Evolutionary conservation across 53 echinoderm and acorn worm species (phyloP).

Genomic region (Crossaster papposus): DNA sequence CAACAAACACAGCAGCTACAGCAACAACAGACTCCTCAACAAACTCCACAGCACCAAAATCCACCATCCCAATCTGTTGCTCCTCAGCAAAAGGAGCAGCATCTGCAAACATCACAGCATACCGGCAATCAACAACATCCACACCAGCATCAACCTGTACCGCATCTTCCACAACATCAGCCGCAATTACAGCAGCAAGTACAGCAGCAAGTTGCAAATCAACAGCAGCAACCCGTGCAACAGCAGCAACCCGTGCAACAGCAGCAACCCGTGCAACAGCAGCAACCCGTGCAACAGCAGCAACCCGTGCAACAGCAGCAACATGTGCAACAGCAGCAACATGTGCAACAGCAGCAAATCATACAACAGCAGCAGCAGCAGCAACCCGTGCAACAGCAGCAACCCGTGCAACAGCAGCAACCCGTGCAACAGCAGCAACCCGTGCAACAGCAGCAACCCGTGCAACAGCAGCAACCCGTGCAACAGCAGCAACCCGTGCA

Average conservation of each 20-base stretch:
- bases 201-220: conserved; percentile 7
- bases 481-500: no score
- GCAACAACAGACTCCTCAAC: conserved; percentile 18
- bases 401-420: no score
- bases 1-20: conserved; percentile 12
- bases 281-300: neutral
- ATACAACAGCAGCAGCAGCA: conserved; percentile 14
- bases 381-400: no score
- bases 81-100: conserved; percentile 12
- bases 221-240: neutral
- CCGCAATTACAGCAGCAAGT: neutral
- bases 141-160: neutral
- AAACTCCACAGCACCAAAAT: neutral
- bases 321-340: neutral
- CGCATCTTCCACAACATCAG: conserved; percentile 6
- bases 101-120: conserved; percentile 6
- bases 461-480: conserved; percentile 24
- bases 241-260: conserved; percentile 4
- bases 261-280: neutral
- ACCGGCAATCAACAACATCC: neutral
- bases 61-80: neutral
- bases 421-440: conserved; percentile 13
- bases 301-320: conserved; percentile 5
- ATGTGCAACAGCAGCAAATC: neutral
- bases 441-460: conserved; percentile 3